Conservation (phyloP, 2,113 vertebrate genomes). For the Onychostoma macrolepis region DNA sequence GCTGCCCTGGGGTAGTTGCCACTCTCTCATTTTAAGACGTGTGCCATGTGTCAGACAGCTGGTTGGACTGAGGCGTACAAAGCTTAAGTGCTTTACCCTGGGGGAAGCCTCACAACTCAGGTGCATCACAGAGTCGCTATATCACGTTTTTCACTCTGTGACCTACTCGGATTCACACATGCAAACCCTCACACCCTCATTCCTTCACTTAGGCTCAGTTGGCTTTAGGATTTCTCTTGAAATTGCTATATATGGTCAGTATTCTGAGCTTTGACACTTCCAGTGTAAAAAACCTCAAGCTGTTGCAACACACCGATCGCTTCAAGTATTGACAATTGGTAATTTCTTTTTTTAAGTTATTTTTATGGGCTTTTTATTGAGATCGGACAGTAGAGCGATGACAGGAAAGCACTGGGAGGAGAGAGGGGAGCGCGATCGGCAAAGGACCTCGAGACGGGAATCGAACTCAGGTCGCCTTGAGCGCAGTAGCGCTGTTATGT, state of each 20-base stretch:
- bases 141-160: slow-evolving; percentile 7
- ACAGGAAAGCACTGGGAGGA: too few relatives aligned
- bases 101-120: slow-evolving; percentile 67
- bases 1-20: slow-evolving; percentile 44
- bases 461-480: too few relatives aligned
- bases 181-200: slow-evolving; percentile 20
- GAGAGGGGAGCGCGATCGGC: too few relatives aligned
- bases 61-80: slow-evolving; percentile 79
- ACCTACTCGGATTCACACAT: slow-evolving; percentile 32
- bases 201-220: slow-evolving; percentile 2
- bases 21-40: slow-evolving; percentile 67
- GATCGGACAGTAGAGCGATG: too few relatives aligned
- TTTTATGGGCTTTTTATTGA: too few relatives aligned
- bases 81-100: slow-evolving; percentile 80
- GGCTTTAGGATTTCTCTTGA: background rate
- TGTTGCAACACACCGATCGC: too few relatives aligned
- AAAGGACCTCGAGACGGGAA: too few relatives aligned
- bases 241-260: background rate
- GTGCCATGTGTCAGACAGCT: slow-evolving; percentile 73
- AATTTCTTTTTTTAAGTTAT: too few relatives aligned
- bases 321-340: too few relatives aligned
- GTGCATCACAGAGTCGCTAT: slow-evolving; percentile 31
- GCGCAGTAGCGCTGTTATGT: too few relatives aligned
- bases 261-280: background rate
- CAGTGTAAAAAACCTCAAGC: background rate